Evolutionary conservation across 2,113 vertebrate species (phyloP).

Genomic region (Platanista minor): DNA sequence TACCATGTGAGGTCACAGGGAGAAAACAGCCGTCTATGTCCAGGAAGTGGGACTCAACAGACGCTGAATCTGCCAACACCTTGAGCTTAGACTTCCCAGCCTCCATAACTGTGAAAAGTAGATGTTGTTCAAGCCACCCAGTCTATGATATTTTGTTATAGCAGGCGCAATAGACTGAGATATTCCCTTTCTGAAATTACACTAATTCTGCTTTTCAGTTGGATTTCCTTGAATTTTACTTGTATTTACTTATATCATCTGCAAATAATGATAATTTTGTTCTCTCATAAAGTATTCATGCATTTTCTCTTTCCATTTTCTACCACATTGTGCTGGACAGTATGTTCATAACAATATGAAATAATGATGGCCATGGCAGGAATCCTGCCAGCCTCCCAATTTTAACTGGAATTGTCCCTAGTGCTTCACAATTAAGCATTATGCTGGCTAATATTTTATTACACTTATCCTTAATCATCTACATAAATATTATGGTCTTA

Average conservation of each 20-base stretch:
- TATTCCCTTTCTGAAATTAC: background rate
- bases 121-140: background rate
- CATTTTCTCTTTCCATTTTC: background rate
- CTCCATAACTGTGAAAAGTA: background rate
- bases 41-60: background rate
- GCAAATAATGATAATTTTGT: background rate
- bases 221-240: background rate
- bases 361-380: background rate
- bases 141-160: background rate
- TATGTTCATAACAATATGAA: background rate
- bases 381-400: background rate
- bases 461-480: background rate
- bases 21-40: background rate
- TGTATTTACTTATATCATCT: background rate
- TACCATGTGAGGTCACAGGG: background rate
- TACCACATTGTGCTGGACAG: background rate
- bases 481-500: background rate
- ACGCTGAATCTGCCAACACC: no score
- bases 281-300: background rate
- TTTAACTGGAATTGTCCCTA: slow-evolving; percentile 1
- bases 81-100: background rate
- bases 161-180: background rate
- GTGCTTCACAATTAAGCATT: background rate
- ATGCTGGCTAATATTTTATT: background rate
- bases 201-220: background rate